A percentile compares a stretch with the other conserved stretches of the same genome.
phyloP scores from a whole-genome alignment of 2,113 vertebrate genomes.

The Sprattus sprattus region DNA sequence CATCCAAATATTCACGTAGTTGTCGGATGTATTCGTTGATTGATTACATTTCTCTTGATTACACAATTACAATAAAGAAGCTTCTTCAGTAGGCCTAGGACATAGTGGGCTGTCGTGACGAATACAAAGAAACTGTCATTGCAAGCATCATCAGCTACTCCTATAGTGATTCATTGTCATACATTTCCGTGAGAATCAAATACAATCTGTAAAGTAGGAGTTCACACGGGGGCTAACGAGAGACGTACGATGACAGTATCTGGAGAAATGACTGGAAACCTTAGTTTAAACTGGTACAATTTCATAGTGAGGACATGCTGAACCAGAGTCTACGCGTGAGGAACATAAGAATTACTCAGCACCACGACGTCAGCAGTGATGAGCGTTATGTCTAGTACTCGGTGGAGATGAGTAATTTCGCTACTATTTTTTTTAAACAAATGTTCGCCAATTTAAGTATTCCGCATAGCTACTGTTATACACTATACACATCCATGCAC shows the following conservation, averaged over 20 bases:
- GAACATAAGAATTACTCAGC: constrained; percentile 73
- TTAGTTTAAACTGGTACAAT: constrained; percentile 57
- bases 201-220: constrained; percentile 63
- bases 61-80: neutral
- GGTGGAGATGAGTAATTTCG: constrained; percentile 66
- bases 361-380: constrained; percentile 68
- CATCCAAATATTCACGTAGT: no score
- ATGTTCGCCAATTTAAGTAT: neutral
- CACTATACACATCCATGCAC: no score
- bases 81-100: constrained; percentile 13
- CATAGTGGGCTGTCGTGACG: constrained; percentile 70
- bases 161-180: constrained; percentile 66
- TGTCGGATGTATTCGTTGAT: no score
- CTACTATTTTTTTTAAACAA: constrained; percentile 23
- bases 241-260: constrained; percentile 38
- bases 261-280: constrained; percentile 36
- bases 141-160: constrained; percentile 52
- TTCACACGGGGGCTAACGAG: constrained; percentile 31
- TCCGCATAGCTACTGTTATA: no score
- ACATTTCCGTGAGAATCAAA: constrained; percentile 46
- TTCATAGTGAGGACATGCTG: constrained; percentile 54
- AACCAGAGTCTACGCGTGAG: constrained; percentile 53
- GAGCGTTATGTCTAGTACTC: constrained; percentile 64
- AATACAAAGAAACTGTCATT: constrained; percentile 58
- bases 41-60: no score